Evolutionary conservation across 2,113 vertebrate species (phyloP), one percentile per base, ranked within the genome.

Genomic region (Onychorhynchus coronatus): DNA sequence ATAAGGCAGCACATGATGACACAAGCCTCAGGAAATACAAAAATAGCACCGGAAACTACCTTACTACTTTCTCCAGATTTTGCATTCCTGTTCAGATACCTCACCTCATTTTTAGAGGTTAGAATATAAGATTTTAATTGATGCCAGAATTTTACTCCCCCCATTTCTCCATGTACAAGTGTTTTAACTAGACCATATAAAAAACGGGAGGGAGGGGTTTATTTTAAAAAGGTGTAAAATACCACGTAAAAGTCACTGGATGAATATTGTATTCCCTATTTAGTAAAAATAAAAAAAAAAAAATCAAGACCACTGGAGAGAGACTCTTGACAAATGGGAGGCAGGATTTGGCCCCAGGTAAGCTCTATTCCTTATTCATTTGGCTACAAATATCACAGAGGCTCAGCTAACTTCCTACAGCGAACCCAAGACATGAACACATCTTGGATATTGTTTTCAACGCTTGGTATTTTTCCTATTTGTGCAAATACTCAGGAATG

Each of bases 51-150:
- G 80, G 91, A 97, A 95, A 78, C 75, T 92, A 89, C 88, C 87
- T 93, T 81, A 49, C 68, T 86, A 71, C 77, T 93, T 96, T 84
- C 82, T 91, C 85, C 93, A 80, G 68, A 79, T 72, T 96, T 46
- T 73, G 83, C 91, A 97, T 97, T 97, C 95, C 96, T 91, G 70
- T 66, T 92, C 71, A 87, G 93, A 97, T 86, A 90, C 44, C 93
- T 95, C 88, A 91, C 78, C 84, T 91, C 81, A 37, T 65, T 92
- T 90, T 42, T 77, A 79, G 39, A 85, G 77, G 91, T 93, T 85
- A 95, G n/a, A 85, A 81, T 35, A 41, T 17, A 91, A 91, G 86
- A 93, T 56, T 19, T 75, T 33, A 78, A 67, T n/a, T 50, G 37
- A 41, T 46, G 70, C 31, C 27, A 71, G 70, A 22, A 88, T 89